Conservation (phyloP, 2,113 vertebrate species). For the Myxocyprinus asiaticus region DNA sequence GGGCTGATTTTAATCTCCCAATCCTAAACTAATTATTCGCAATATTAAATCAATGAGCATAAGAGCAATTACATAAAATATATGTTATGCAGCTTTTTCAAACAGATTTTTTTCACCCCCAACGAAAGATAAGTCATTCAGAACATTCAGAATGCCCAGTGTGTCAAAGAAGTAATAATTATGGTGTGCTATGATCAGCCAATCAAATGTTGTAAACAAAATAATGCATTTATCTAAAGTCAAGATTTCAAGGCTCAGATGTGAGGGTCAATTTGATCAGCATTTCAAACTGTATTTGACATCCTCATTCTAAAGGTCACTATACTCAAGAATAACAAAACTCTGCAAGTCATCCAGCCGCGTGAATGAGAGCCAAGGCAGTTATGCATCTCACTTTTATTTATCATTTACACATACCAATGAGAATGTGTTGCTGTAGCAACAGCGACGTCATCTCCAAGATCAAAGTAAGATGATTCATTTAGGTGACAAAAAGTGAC, state of each 20-base stretch:
- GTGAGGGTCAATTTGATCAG: neutral
- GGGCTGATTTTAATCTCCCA: too few species aligned
- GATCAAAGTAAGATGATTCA: conserved; percentile 38
- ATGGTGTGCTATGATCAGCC: neutral
- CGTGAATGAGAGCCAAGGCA: neutral
- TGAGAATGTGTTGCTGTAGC: conserved; percentile 73
- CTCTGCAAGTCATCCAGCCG: neutral
- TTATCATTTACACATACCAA: conserved; percentile 15
- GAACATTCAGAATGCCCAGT: too few species aligned
- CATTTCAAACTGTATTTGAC: neutral
- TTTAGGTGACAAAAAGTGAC: conserved; percentile 13
- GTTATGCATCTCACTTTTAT: neutral
- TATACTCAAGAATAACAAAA: neutral
- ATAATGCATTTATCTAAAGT: neutral
- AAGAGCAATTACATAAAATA: too few species aligned
- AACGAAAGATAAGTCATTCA: too few species aligned
- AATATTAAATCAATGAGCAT: too few species aligned
- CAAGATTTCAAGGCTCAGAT: neutral
- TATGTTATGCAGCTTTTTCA: too few species aligned
- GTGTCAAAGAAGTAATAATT: too few species aligned
- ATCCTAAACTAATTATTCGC: too few species aligned
- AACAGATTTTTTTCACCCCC: too few species aligned
- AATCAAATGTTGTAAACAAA: neutral
- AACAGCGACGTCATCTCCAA: conserved; percentile 62
- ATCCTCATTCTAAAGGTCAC: neutral